Base-by-base conservation (phyloP, 2,888 invertebrate genomes). In the Tinea pellionella region DNA sequence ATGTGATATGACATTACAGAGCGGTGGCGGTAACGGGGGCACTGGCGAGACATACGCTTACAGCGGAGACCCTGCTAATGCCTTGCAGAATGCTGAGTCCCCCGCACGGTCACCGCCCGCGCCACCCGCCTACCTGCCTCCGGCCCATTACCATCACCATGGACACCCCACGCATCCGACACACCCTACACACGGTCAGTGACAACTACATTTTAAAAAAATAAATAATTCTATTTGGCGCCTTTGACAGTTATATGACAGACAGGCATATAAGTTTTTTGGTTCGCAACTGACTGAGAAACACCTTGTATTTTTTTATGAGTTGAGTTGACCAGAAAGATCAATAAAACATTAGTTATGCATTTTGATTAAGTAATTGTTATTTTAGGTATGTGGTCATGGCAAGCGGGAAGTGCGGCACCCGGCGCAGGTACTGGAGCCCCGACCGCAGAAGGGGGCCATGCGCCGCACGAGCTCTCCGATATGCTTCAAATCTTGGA, bases 401-500 rank as follows among this genome's bases (percentile, higher is more conserved):
- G 94, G 94, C 92, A 92, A 70, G 87, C 89, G 67, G 89, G 89
- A 82, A 73, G 75, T 60, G 77, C 71, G 62, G 76, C 74, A 60
- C 75, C 74, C 16, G 77, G 73, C 41, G 74, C 69, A 43, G 68
- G 66, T 16, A 72, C 71, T 59, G 73, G 71, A 64, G 70, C 73
- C 16, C 66, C 67, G 47, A 66, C 67, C 3, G 67, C 70, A 29
- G 79, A 76, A 62, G 79, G 72, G 0, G 70, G 76, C 37, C 90
- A 91, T 61, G 90, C 90, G 47, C 91, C 92, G 43, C 89, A 88
- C 64, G 96, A 96, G 84, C 90, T 96, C 61, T 94, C 95, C 13
- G 96, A 97, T 72, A 96, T 97, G 96, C 88, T 97, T 69, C 96
- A 96, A 82, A 96, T 97, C 92, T 86, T 97, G 61, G 95, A 96